These are phyloP conservation scores for Xestia rhomboidea DNA, from an alignment of 2,888 invertebrate genomes.

Conservation along the genomic window DNA sequence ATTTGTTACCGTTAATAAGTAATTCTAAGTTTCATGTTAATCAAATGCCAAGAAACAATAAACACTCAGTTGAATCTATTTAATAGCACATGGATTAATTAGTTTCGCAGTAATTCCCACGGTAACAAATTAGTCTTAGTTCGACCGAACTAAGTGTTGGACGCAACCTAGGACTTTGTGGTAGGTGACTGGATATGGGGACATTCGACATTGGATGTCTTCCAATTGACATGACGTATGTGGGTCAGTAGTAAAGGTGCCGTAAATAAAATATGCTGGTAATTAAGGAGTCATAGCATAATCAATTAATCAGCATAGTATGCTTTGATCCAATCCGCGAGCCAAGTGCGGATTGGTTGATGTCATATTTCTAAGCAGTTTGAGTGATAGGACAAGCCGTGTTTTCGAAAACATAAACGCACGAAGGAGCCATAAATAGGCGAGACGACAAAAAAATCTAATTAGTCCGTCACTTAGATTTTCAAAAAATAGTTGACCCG, in stretches of 20 bases:
- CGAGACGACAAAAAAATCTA: too few species aligned
- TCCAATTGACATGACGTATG: conserved; percentile 42
- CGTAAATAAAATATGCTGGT: conserved; percentile 9
- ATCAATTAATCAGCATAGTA: neutral
- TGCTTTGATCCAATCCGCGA: neutral
- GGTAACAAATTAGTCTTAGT: conserved; percentile 39
- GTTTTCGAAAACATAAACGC: neutral
- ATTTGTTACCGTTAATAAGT: neutral
- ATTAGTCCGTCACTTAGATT: too few species aligned
- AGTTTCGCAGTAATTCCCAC: conserved; percentile 37
- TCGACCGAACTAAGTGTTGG: neutral
- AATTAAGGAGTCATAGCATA: conserved; percentile 5
- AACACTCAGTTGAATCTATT: neutral
- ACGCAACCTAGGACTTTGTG: neutral
- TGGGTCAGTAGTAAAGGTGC: conserved; percentile 19
- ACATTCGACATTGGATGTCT: conserved; percentile 40
- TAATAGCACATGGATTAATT: conserved; percentile 2
- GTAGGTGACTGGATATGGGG: neutral
- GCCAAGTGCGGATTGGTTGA: neutral
- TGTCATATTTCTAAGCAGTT: neutral
- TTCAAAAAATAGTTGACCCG: too few species aligned
- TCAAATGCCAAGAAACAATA: conserved; percentile 28
- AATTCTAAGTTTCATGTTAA: conserved; percentile 3
- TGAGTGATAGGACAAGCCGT: too few species aligned
- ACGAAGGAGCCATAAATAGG: too few species aligned